Percentiles rank a stretch among this genome's conserved stretches.
phyloP scores from a whole-genome alignment of 2,797 vertebrate species.

The Arctocebus calabarensis region DNA sequence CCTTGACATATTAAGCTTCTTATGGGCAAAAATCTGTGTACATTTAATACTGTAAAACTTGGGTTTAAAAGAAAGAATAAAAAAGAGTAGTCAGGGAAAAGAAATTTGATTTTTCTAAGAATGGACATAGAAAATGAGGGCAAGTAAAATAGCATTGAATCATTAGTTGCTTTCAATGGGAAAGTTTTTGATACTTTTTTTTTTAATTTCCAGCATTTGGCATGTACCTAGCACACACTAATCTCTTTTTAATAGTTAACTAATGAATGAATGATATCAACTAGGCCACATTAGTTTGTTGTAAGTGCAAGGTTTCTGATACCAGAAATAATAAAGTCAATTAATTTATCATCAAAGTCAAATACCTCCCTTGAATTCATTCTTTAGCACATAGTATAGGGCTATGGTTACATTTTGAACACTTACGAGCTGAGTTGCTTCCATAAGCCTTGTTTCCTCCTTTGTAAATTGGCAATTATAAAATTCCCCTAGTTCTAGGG shows the following conservation, averaged over 20 bases:
- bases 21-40: slow-evolving; percentile 73
- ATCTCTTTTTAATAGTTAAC: slow-evolving; percentile 52
- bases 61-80: slow-evolving; percentile 67
- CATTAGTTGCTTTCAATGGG: slow-evolving; percentile 62
- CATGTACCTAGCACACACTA: not conserved
- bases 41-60: slow-evolving; percentile 70
- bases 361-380: slow-evolving; percentile 47
- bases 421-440: not conserved
- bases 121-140: slow-evolving; percentile 48
- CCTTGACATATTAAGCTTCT: slow-evolving; percentile 78
- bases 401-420: slow-evolving; percentile 8
- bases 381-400: not conserved
- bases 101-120: slow-evolving; percentile 63
- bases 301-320: not conserved
- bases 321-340: slow-evolving; percentile 55
- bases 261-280: not conserved
- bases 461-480: slow-evolving; percentile 23
- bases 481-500: not conserved
- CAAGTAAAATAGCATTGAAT: slow-evolving; percentile 71
- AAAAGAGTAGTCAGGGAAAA: slow-evolving; percentile 64
- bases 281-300: not conserved
- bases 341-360: slow-evolving; percentile 19
- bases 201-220: not conserved
- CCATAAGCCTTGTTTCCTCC: slow-evolving; percentile 19
- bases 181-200: slow-evolving; percentile 44